A percentile compares a stretch with the other conserved stretches of the same genome.
Evolutionary conservation across 2,888 invertebrate species (phyloP).

Genomic region (Mantis religiosa): DNA sequence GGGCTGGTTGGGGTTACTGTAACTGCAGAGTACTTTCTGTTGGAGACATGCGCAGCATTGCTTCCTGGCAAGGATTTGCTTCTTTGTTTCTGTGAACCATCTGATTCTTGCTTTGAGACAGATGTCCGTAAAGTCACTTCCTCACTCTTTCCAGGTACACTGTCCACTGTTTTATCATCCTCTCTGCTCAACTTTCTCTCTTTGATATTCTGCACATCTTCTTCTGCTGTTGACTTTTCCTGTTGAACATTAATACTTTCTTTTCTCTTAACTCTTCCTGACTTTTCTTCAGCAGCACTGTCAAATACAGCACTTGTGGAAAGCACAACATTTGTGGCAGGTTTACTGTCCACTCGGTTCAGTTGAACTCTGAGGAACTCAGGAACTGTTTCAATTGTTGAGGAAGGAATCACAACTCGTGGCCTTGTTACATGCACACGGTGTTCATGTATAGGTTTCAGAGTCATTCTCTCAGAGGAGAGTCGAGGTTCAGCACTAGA

Average conservation of each 20-base stretch:
- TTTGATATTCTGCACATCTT: background rate
- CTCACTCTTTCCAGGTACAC: background rate
- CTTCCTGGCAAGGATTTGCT: background rate
- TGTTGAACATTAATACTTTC: background rate
- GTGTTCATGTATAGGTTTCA: background rate
- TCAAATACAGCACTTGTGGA: slow-evolving; percentile 52
- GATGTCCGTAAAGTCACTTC: background rate
- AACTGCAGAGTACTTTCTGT: slow-evolving; percentile 20
- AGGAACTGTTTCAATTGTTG: slow-evolving; percentile 45
- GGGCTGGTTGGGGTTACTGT: background rate
- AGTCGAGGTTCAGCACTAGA: background rate
- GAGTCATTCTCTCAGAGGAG: background rate
- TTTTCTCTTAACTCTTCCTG: background rate
- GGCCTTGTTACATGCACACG: background rate
- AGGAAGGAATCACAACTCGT: background rate
- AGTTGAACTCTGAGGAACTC: slow-evolving; percentile 68
- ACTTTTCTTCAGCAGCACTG: background rate
- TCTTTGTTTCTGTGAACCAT: background rate
- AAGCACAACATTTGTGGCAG: slow-evolving; percentile 60
- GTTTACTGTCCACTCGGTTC: slow-evolving; percentile 63
- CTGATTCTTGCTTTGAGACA: background rate
- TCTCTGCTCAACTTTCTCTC: background rate
- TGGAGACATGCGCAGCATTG: slow-evolving; percentile 5
- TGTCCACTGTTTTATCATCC: background rate
- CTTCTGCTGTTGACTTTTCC: background rate